Evolutionary conservation across 2,797 vertebrate species (phyloP), one percentile per base, ranked within the genome.

Genomic region (Sparus aurata): DNA sequence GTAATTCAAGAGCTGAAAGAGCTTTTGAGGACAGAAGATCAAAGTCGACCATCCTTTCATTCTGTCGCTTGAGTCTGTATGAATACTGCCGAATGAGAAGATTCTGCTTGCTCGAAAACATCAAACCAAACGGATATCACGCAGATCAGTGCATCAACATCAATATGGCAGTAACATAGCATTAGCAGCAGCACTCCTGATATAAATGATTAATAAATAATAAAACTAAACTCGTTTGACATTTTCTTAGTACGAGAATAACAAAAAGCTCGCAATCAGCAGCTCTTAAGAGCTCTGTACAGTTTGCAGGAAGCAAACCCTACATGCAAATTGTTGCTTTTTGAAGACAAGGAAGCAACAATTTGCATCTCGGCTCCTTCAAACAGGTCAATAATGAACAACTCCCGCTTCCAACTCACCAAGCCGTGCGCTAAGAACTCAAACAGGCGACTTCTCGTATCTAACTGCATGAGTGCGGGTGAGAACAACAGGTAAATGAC

Each of bases 391-490:
- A 64, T 0, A 77, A 17, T 55, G 22, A 85, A 70, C 25, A 74
- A 60, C 53, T 25, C 17, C 52, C 15, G 18, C n/a, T 30, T 27
- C 11, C 23, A 66, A 94, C 95, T 95, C 92, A 96, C 94, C 94
- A 95, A 83, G 65, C 94, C 94, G 60, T 94, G 92, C 18, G 92
- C 93, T 80, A 96, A 90, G 80, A 96, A 95, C 53, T 95, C 94
- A 93, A 95, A 96, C 53, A 96, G 92, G 52, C 92, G 92, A 72
- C 95, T 95, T 79, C 86, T 81, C 18, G 92, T 94, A 58, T 94
- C 90, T 62, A 89, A 92, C 75, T 93, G 92, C 94, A 95, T 96
- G 68, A 69, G 64, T 63, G 67, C 80, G 60, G 74, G 62, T 59
- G 11, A 82, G 57, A 80, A 64, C 20, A 25, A 58, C 38, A 34